These are phyloP conservation scores for Stictocephala bisonia DNA, from an alignment of 2,888 invertebrate genomes.

Conservation along the genomic window DNA sequence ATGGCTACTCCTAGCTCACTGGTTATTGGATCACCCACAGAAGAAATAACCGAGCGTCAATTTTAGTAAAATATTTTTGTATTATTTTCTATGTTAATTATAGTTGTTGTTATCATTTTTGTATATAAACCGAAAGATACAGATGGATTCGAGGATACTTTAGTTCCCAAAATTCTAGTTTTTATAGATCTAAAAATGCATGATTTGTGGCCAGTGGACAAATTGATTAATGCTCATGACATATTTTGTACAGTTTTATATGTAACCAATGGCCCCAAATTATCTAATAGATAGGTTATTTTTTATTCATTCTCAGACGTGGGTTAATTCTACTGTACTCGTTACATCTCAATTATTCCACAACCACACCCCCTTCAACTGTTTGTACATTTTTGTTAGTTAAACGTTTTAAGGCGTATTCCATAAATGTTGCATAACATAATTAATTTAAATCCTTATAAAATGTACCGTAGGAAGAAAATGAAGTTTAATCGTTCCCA, in stretches of 20 bases:
- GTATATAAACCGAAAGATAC: neutral
- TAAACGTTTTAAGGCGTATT: no score
- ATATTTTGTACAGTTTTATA: slow-evolving; percentile 6
- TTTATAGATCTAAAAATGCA: neutral
- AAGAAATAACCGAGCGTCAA: slow-evolving; percentile 41
- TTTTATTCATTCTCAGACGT: slow-evolving; percentile 12
- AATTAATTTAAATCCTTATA: no score
- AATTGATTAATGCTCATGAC: neutral
- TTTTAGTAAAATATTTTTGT: slow-evolving; percentile 34
- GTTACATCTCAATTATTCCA: slow-evolving; percentile 12
- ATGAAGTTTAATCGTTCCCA: no score
- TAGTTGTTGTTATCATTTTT: slow-evolving; percentile 7
- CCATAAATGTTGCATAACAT: no score
- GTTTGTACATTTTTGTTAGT: no score
- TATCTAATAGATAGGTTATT: neutral
- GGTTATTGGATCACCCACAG: slow-evolving; percentile 18
- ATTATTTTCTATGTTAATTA: slow-evolving; percentile 18
- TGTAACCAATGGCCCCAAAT: neutral
- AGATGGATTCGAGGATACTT: neutral
- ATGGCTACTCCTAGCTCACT: slow-evolving; percentile 25
- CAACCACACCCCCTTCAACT: no score
- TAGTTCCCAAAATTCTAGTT: slow-evolving; percentile 5
- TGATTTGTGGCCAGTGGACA: neutral
- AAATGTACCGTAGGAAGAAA: no score
- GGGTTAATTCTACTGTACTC: slow-evolving; percentile 36